Percentiles rank a stretch among this genome's conserved stretches.
Conservation (phyloP, 2,888 invertebrate species). For the Pediacus dermestoides region DNA sequence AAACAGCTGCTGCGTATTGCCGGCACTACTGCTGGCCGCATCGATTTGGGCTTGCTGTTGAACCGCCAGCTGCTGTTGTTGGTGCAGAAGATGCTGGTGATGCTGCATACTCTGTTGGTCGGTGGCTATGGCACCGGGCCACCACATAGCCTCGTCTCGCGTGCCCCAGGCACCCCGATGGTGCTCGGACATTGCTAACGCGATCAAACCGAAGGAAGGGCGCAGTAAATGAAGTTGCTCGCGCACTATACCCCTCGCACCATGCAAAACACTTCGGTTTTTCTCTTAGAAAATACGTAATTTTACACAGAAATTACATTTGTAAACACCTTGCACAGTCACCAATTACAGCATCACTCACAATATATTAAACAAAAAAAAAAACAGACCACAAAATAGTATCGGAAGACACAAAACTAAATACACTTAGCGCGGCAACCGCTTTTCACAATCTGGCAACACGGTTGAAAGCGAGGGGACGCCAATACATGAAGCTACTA, state of each 20-base stretch:
- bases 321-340: too few relatives aligned
- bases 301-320: slow-evolving; percentile 22
- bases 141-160: slow-evolving; percentile 61
- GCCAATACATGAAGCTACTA: slow-evolving; percentile 44
- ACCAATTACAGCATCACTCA: slow-evolving; percentile 18
- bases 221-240: slow-evolving; percentile 15
- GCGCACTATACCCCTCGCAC: slow-evolving; percentile 30
- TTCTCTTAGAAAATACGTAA: slow-evolving; percentile 24
- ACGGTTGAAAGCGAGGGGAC: slow-evolving; percentile 48
- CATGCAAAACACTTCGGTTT: slow-evolving; percentile 20
- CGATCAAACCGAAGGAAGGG: slow-evolving; percentile 10
- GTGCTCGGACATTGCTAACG: slow-evolving; percentile 59
- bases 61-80: slow-evolving; percentile 50
- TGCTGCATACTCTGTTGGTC: slow-evolving; percentile 46
- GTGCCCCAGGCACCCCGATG: slow-evolving; percentile 63
- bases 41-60: slow-evolving; percentile 51
- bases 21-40: slow-evolving; percentile 57
- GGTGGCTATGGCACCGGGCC: slow-evolving; percentile 55
- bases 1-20: slow-evolving; percentile 70
- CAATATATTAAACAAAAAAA: slow-evolving; percentile 7
- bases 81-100: slow-evolving; percentile 37
- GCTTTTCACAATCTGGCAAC: slow-evolving; percentile 49
- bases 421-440: slow-evolving; percentile 37
- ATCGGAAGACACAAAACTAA: slow-evolving; percentile 20
- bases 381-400: slow-evolving; percentile 3